phyloP scores from a whole-genome alignment of 2,113 vertebrate genomes.

The mouse (Mus musculus) region DNA sequence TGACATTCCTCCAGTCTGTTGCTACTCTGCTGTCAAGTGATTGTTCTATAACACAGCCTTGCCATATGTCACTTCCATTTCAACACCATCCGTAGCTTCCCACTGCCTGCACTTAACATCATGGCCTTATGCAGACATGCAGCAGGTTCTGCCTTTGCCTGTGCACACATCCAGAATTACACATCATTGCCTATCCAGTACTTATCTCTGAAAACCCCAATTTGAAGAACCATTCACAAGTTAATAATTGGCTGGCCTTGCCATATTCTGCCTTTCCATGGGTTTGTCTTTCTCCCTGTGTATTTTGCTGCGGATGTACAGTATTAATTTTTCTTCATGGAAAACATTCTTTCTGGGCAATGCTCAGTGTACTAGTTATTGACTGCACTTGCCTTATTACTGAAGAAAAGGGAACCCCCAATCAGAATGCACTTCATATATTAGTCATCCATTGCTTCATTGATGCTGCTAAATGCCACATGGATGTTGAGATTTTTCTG shows the following conservation, averaged over 20 bases:
- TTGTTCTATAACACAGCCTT: conserved; percentile 21
- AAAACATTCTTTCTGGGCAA: background rate
- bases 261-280: background rate
- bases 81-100: background rate
- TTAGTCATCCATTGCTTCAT: background rate
- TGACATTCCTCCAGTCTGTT: conserved; percentile 29
- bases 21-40: background rate
- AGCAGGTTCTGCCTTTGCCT: background rate
- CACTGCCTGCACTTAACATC: background rate
- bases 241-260: background rate
- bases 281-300: background rate
- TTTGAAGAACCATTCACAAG: background rate
- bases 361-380: background rate
- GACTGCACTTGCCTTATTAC: background rate
- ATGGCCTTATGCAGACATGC: background rate
- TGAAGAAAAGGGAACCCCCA: background rate
- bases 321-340: background rate
- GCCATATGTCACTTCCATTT: conserved; percentile 7
- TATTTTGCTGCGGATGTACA: background rate
- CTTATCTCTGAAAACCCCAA: background rate
- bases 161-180: background rate
- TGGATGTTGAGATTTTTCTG: background rate
- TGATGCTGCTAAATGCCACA: background rate
- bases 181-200: background rate
- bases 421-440: background rate